These are phyloP conservation scores for Lophura swinhoii DNA, from an alignment of 2,797 vertebrate species.

Conservation along the genomic window DNA sequence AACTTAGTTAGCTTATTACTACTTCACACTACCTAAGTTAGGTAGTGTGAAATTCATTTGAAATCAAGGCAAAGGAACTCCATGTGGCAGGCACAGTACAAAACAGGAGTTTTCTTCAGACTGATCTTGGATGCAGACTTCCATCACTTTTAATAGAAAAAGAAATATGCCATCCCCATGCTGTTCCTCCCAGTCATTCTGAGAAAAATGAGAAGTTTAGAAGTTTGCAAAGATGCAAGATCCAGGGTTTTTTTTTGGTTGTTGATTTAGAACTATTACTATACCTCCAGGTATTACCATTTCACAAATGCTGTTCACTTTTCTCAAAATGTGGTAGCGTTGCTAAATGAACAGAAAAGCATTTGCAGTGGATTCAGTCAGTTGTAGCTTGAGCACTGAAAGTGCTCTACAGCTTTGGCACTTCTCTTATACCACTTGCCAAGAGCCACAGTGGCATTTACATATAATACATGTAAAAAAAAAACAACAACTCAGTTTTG, in stretches of 20 bases:
- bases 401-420: not conserved
- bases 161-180: not conserved
- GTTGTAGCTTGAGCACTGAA: rapidly evolving
- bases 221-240: not conserved
- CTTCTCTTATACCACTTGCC: rapidly evolving
- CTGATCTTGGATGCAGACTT: not conserved
- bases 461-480: not conserved
- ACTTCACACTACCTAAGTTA: too few relatives aligned
- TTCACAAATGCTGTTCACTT: not conserved
- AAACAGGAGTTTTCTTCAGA: not conserved
- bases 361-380: not conserved
- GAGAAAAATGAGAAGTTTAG: not conserved
- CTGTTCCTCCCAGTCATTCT: not conserved
- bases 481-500: too few relatives aligned
- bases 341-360: not conserved
- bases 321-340: rapidly evolving
- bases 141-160: not conserved
- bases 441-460: not conserved
- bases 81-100: not conserved
- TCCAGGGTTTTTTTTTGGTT: not conserved
- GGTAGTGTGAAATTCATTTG: not conserved
- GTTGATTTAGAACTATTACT: not conserved
- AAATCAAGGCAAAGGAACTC: not conserved
- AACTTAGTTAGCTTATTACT: not conserved
- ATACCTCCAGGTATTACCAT: rapidly evolving